Evolutionary conservation across 2,113 vertebrate species (phyloP), one percentile per base, ranked within the genome.

Genomic region (Gymnogyps californianus): DNA sequence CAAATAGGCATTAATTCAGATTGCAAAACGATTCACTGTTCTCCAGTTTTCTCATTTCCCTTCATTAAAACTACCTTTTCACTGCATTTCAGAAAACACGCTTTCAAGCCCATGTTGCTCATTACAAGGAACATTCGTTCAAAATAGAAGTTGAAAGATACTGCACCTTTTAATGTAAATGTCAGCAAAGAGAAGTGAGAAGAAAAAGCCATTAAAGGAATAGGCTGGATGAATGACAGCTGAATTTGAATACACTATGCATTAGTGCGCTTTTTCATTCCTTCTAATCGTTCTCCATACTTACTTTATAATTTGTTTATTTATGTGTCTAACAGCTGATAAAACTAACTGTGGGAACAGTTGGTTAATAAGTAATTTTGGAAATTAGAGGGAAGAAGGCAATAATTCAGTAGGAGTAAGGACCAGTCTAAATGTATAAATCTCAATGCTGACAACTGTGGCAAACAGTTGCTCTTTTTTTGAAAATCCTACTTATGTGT

Each of bases 151-250:
- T 55, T 86, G 90, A 94, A 91, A 93, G 88, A 86, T 96, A 94
- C 91, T 81, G 94, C 87, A 89, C 96, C 94, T 96, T 87, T 96
- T 82, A 93, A 97, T 97, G 93, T 93, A 93, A 97, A 95, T 94
- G 93, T 96, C 93, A 97, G 97, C 83, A 74, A 86, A 96, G 95
- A 95, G 98, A 96, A 97, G 91, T 83, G 97, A 97, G 97, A 97
- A 94, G 94, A 91, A 97, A 91, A 94, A 97, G 61, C 94, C 87
- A 97, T 98, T 97, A 98, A 98, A 97, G 95, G 88, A 97, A 95
- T 95, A 97, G 96, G 90, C 92, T 95, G 93, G 80, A 86, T 62
- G 52, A 97, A 83, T 97, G 96, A 94, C 84, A 95, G 96, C 96
- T 96, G 94, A 97, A 96, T 96, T 96, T 95, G 96, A 98, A 97